phyloP scores from a whole-genome alignment of 2,888 invertebrate species.

The Axea sp. region DNA sequence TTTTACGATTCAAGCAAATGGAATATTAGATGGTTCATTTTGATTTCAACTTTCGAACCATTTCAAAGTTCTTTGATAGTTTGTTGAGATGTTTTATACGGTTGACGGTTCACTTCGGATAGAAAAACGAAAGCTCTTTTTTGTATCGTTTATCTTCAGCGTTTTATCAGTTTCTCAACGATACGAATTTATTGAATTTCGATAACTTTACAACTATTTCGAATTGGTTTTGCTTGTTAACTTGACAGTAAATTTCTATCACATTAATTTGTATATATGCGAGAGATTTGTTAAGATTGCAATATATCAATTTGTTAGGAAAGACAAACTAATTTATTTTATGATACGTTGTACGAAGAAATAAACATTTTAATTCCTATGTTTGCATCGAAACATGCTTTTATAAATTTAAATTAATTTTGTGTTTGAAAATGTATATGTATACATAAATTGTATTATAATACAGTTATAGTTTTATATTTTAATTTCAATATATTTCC shows the following conservation, averaged over 20 bases:
- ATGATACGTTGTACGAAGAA: too few relatives aligned
- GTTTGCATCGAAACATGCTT: too few relatives aligned
- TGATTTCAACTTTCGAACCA: conserved; percentile 7
- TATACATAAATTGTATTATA: too few relatives aligned
- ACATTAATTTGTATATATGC: too few relatives aligned
- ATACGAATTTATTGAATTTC: conserved; percentile 45
- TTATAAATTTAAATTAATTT: too few relatives aligned
- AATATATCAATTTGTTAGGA: too few relatives aligned
- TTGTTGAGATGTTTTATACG: conserved; percentile 36
- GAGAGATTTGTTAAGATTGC: too few relatives aligned
- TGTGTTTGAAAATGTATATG: too few relatives aligned
- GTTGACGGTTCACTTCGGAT: conserved; percentile 28
- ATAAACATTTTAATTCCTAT: too few relatives aligned
- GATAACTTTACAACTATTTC: conserved; percentile 40
- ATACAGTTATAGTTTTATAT: too few relatives aligned
- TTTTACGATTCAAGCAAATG: conserved; percentile 3
- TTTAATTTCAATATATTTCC: too few relatives aligned
- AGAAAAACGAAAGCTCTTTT: conserved; percentile 16
- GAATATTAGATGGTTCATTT: conserved; percentile 18
- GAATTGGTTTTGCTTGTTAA: conserved; percentile 16
- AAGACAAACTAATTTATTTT: too few relatives aligned
- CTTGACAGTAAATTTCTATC: conserved; percentile 24
- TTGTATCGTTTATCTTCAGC: conserved; percentile 24
- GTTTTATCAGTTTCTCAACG: conserved; percentile 20
- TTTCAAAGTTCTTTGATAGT: conserved; percentile 30